Evolutionary conservation across 2,888 invertebrate species (phyloP), one percentile per base, ranked within the genome.

Genomic region (Pseudolycoriella hygida): DNA sequence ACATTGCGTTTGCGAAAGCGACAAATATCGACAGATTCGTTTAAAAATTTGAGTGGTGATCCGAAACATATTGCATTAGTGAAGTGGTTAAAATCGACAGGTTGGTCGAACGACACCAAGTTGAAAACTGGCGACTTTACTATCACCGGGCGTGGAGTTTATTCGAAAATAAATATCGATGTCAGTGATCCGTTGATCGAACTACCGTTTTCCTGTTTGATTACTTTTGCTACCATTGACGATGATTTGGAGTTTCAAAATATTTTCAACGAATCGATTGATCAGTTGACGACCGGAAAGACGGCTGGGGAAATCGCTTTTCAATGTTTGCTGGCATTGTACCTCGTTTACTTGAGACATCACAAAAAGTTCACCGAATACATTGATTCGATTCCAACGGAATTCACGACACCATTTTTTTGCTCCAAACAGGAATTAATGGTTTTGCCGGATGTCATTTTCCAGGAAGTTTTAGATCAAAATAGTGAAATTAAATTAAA

Each of bases 91-190:
- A 49, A 50, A 38, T 40, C 45, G 44, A 62, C 69, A 49, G 71
- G 71, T 43, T 74, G 80, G 69, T 60, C 61, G 40, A 71, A 76
- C 51, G 67, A 70, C 40, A 68, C 69, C 14, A 68, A 71, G 48
- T 60, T 83, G 17, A 61, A 62, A 18, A 62, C 76, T n/a, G 68
- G 71, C 6, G 55, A 68, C 46, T 87, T 83, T 60, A 51, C 67
- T 19, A 57, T 65, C 10, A 85, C 84, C 4, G 87, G 86, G 8
- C 71, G 88, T 46, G 89, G 89, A 17, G 66, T 89, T 18, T 69
- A 74, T 54, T 74, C 82, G 0, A 73, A 70, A 54, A 67, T 61
- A 52, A 61, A 60, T 38, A 67, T 83, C 31, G 53, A 56, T 8
- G 55, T 67, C 18, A 74, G 75, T 43, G 76, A 79, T 53, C 66